A percentile compares a stretch with the other conserved stretches of the same genome.
Conservation (phyloP, 2,888 invertebrate genomes). For the Polydrusus cervinus region DNA sequence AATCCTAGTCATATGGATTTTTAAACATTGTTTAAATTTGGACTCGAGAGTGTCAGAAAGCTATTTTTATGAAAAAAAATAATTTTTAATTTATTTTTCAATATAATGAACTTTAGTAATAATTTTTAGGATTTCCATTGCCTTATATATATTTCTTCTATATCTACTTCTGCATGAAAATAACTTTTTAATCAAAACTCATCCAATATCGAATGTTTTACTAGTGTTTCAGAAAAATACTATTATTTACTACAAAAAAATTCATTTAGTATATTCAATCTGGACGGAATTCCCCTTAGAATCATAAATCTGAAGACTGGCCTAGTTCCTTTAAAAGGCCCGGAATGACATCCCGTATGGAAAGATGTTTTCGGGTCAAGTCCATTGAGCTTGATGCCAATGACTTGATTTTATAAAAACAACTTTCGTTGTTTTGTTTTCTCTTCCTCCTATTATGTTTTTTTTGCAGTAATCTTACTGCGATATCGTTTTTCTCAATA, state of each 20-base stretch:
- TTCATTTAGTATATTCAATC: slow-evolving; percentile 26
- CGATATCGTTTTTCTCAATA: too few species aligned
- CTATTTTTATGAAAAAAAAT: too few species aligned
- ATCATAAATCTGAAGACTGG: slow-evolving; percentile 15
- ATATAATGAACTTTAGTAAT: too few species aligned
- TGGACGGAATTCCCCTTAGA: slow-evolving; percentile 25
- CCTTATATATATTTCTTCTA: too few species aligned
- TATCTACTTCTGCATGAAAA: too few species aligned
- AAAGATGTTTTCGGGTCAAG: slow-evolving; percentile 31
- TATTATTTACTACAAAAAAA: slow-evolving; percentile 6
- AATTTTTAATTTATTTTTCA: too few species aligned
- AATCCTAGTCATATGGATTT: too few species aligned
- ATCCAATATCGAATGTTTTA: too few species aligned
- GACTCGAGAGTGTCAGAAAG: too few species aligned
- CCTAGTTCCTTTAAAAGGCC: slow-evolving; percentile 14
- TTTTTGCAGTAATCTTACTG: neutral
- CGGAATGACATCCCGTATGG: slow-evolving; percentile 17
- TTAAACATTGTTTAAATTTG: too few species aligned
- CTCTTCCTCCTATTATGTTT: neutral
- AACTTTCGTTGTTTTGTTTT: slow-evolving; percentile 20
- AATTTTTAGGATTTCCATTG: too few species aligned
- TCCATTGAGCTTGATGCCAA: slow-evolving; percentile 29
- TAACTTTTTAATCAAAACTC: too few species aligned
- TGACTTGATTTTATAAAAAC: slow-evolving; percentile 23
- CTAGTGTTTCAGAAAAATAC: neutral